Conservation (phyloP, 92 coral and sea anemone genomes). For the Palythoa caribaeorum region DNA sequence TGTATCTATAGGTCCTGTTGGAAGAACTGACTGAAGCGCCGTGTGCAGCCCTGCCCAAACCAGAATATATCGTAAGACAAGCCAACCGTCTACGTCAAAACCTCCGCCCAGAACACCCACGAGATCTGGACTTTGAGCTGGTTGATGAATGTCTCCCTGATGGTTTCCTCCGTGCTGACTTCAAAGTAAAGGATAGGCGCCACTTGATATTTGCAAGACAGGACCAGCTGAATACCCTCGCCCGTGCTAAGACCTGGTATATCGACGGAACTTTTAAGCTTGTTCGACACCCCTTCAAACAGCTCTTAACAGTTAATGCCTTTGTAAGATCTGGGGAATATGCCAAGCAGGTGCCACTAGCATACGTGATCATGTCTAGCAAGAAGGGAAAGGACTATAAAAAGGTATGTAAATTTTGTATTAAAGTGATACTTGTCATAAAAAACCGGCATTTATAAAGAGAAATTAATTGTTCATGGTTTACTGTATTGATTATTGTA, state of each 20-base stretch:
- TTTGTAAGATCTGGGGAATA: no score
- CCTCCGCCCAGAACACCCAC: constrained; percentile 51
- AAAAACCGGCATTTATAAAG: no score
- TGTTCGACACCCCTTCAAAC: constrained; percentile 54
- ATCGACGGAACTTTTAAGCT: constrained; percentile 67
- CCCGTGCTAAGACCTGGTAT: constrained; percentile 64
- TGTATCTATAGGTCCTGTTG: constrained; percentile 40
- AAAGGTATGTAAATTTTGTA: no score
- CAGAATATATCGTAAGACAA: constrained; percentile 46
- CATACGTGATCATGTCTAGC: no score
- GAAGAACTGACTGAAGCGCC: constrained; percentile 25
- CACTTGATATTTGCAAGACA: constrained; percentile 68
- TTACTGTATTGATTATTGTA: no score
- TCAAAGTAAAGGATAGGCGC: constrained; percentile 50
- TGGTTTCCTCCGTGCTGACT: constrained; percentile 58
- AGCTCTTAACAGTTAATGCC: background rate
- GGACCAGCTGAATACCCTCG: constrained; percentile 50
- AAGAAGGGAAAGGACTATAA: no score
- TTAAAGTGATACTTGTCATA: no score
- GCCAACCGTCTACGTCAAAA: constrained; percentile 60
- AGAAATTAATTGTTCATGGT: no score
- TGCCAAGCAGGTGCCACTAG: no score
- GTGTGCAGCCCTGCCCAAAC: constrained; percentile 64
- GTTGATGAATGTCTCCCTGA: constrained; percentile 40
- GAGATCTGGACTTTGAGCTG: constrained; percentile 52